These are phyloP conservation scores for Panulirus ornatus DNA, from an alignment of 1,140 invertebrate genomes.

Conservation along the genomic window DNA sequence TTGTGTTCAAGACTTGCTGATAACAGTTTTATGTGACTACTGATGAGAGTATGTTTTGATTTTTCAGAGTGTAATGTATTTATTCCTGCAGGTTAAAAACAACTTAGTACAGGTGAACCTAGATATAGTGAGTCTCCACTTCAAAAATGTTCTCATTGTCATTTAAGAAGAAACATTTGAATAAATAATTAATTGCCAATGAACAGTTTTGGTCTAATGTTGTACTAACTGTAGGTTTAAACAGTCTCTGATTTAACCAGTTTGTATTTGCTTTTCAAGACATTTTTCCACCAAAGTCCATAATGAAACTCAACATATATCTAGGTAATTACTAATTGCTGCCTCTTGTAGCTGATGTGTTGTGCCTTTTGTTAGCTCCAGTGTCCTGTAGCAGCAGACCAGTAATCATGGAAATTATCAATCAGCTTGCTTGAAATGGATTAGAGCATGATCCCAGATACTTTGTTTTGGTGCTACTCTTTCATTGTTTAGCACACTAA, in stretches of 20 bases:
- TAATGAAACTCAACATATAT: constrained; percentile 4
- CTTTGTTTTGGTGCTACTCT: neutral
- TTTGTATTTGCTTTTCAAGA: neutral
- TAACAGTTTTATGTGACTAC: neutral
- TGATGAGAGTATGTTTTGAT: neutral
- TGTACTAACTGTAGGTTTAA: neutral
- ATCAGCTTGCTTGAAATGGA: neutral
- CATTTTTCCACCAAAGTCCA: constrained; percentile 2
- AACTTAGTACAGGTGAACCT: constrained; percentile 23
- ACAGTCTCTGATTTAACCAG: neutral
- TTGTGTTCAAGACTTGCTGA: constrained; percentile 34
- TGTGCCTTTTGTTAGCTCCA: constrained; percentile 42
- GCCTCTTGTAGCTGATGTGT: constrained; percentile 45
- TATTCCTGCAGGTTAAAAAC: constrained; percentile 14
- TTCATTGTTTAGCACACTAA: neutral
- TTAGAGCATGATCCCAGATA: constrained; percentile 23
- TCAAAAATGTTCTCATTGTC: neutral
- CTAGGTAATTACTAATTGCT: constrained; percentile 40
- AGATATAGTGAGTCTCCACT: constrained; percentile 25
- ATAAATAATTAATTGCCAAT: neutral
- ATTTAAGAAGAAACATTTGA: neutral
- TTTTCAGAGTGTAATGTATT: neutral
- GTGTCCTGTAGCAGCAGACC: constrained; percentile 16
- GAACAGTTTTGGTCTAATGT: neutral
- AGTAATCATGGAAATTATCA: neutral